phyloP scores from a whole-genome alignment of 2,113 vertebrate genomes.

The Glaucomys volans region DNA sequence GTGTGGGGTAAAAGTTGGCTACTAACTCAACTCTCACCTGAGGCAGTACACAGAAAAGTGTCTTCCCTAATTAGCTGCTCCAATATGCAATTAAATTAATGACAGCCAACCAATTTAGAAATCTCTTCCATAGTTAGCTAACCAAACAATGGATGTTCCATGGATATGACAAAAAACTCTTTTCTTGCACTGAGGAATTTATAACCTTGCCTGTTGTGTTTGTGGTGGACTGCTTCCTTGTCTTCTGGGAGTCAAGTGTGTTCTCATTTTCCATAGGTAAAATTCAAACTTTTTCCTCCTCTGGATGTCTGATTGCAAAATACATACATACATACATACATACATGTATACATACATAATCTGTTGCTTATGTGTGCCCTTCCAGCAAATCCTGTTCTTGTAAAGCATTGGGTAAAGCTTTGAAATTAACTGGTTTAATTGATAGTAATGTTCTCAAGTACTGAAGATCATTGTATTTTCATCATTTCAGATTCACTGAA shows the following conservation, averaged over 20 bases:
- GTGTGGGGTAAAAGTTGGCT: conserved; percentile 48
- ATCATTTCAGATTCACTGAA: not conserved
- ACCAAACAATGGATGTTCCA: not conserved
- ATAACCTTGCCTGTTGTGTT: not conserved
- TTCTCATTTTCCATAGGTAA: not conserved
- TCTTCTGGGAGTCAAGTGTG: not conserved
- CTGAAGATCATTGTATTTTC: not conserved
- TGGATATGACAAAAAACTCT: not conserved
- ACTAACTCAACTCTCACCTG: conserved; percentile 48
- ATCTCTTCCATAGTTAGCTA: conserved; percentile 38
- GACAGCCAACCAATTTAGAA: conserved; percentile 22
- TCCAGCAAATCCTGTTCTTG: not conserved
- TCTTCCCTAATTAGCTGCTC: conserved; percentile 59
- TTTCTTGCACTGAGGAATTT: not conserved
- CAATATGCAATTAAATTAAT: conserved; percentile 54
- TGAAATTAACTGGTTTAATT: conserved; percentile 1
- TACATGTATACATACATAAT: too few relatives aligned
- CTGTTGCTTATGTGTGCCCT: not conserved
- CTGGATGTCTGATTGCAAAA: not conserved
- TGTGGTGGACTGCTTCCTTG: not conserved
- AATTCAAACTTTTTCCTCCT: not conserved
- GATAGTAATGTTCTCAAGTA: not conserved
- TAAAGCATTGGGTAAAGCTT: not conserved
- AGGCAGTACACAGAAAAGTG: conserved; percentile 33
- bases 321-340: too few relatives aligned